Evolutionary conservation across 2,888 invertebrate genomes (phyloP).

Genomic region (Apodemia zela): DNA sequence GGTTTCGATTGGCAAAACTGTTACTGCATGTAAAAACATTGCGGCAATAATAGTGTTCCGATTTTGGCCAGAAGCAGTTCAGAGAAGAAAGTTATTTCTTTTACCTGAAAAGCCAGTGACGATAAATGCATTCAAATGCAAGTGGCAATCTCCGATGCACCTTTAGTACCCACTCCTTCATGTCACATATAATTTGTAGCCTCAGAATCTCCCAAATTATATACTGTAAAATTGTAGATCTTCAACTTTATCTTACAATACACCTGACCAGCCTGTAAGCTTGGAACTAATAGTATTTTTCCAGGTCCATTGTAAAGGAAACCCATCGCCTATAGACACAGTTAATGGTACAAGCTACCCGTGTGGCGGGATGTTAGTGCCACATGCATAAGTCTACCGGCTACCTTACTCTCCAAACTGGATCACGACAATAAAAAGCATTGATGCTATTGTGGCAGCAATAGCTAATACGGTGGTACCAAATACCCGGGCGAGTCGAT

Average conservation of each 20-base stretch:
- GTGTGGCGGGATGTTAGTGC: no score
- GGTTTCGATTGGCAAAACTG: background rate
- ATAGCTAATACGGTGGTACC: no score
- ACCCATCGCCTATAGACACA: no score
- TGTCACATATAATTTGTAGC: slow-evolving; percentile 20
- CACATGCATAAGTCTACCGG: no score
- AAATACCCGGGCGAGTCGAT: no score
- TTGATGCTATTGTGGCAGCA: no score
- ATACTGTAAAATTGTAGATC: slow-evolving; percentile 21
- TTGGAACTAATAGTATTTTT: slow-evolving; percentile 8
- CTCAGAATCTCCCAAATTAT: slow-evolving; percentile 16
- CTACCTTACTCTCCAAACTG: no score
- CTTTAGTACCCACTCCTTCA: slow-evolving; percentile 1
- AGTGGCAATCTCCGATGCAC: slow-evolving; percentile 10
- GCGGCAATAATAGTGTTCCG: background rate
- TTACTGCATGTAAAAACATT: slow-evolving; percentile 8
- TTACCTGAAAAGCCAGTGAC: slow-evolving; percentile 11
- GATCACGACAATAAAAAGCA: no score
- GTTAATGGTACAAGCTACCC: no score
- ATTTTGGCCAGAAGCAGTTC: slow-evolving; percentile 8
- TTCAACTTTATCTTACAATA: slow-evolving; percentile 19
- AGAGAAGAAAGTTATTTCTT: slow-evolving; percentile 10
- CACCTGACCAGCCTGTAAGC: slow-evolving; percentile 16
- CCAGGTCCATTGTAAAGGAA: background rate
- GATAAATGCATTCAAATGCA: background rate